These are phyloP conservation scores for Drosophila nebulosa DNA, from an alignment of 1,140 invertebrate species.

Conservation along the genomic window DNA sequence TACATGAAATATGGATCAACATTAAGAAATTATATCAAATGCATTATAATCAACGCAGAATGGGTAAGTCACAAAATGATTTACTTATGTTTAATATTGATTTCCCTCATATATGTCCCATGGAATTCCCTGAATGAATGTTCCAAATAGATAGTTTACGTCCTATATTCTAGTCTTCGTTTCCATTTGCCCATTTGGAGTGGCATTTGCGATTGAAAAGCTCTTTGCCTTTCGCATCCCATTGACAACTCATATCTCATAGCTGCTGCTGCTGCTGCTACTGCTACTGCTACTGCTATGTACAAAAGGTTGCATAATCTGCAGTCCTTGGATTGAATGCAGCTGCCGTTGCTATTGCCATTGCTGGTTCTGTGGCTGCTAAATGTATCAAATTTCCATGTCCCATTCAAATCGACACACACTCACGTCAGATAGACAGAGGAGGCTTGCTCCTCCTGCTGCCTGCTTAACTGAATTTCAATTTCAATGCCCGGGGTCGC, in stretches of 20 bases:
- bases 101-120: too few relatives aligned
- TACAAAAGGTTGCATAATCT: constrained; percentile 52
- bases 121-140: too few relatives aligned
- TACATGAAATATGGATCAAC: too few relatives aligned
- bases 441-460: constrained; percentile 6
- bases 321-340: constrained; percentile 18
- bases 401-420: constrained; percentile 41
- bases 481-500: constrained; percentile 51
- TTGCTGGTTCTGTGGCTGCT: background rate
- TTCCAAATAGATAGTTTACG: too few relatives aligned
- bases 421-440: background rate
- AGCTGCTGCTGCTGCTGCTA: constrained; percentile 18
- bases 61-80: too few relatives aligned
- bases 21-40: too few relatives aligned
- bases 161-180: too few relatives aligned
- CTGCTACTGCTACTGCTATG: constrained; percentile 7
- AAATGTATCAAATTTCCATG: constrained; percentile 62
- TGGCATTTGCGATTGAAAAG: constrained; percentile 5
- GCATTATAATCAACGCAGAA: too few relatives aligned
- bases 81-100: too few relatives aligned
- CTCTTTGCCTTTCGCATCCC: constrained; percentile 4
- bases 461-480: constrained; percentile 57
- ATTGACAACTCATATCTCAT: constrained; percentile 8
- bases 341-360: constrained; percentile 30
- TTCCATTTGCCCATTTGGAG: too few relatives aligned